Percentiles rank a stretch among this genome's conserved stretches.
These are phyloP conservation scores for Drosophila eugracilis DNA, from an alignment of 1,140 invertebrate species.

Conservation along the genomic window DNA sequence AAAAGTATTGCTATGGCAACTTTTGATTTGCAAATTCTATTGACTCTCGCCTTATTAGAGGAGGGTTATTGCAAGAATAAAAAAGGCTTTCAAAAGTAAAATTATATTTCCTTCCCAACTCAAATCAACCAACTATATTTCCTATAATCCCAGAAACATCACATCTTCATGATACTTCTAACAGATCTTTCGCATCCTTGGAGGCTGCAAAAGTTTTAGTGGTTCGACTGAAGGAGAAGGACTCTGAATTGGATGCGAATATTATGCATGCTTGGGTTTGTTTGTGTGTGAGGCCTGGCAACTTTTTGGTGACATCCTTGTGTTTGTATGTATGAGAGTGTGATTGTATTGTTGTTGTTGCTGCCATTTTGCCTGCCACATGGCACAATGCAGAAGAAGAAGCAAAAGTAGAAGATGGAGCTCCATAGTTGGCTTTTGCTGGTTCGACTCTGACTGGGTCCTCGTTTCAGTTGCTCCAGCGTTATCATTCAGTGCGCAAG, in stretches of 20 bases:
- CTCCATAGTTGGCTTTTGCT: constrained; percentile 43
- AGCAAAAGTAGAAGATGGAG: constrained; percentile 8
- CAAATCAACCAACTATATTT: not conserved
- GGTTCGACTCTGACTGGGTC: constrained; percentile 49
- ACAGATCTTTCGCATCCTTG: not conserved
- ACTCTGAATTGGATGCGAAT: constrained; percentile 29
- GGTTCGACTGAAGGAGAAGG: constrained; percentile 23
- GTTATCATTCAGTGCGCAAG: constrained; percentile 81
- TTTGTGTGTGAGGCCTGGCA: constrained; percentile 23
- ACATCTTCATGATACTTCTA: not conserved
- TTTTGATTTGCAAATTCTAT: too few relatives aligned
- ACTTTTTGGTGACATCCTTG: constrained; percentile 69
- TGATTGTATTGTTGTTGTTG: constrained; percentile 31
- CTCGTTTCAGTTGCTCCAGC: constrained; percentile 65
- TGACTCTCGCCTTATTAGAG: too few relatives aligned
- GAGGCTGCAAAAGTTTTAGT: constrained; percentile 42
- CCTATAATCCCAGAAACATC: not conserved
- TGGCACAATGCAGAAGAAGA: constrained; percentile 49
- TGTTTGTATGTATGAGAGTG: constrained; percentile 38
- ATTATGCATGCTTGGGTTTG: constrained; percentile 11
- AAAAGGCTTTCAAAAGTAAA: too few relatives aligned
- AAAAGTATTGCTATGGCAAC: too few relatives aligned
- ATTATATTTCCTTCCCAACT: not conserved
- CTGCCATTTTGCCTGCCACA: constrained; percentile 55
- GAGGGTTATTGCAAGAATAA: too few relatives aligned